Evolutionary conservation across 2,888 invertebrate genomes (phyloP).

Genomic region (Digitonthophagus gazella): DNA sequence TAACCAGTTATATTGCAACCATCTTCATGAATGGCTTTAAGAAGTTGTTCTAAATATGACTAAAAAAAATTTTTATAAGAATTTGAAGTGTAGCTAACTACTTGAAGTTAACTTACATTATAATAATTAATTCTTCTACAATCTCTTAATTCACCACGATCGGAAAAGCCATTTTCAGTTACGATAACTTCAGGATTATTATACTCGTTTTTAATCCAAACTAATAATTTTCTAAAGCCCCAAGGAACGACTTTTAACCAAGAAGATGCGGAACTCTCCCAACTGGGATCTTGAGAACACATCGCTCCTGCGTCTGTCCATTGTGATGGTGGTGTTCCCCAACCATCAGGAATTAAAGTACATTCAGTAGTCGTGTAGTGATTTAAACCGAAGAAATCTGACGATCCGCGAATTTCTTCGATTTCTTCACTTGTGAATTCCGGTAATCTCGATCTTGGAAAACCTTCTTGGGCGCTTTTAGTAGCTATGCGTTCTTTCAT

Average conservation of each 20-base stretch:
- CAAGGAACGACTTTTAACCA: constrained; percentile 54
- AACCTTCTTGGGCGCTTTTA: constrained; percentile 51
- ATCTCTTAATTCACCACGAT: constrained; percentile 37
- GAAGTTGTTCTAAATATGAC: constrained; percentile 50
- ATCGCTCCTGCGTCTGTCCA: constrained; percentile 13
- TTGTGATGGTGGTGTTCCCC: constrained; percentile 13
- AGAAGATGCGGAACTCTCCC: constrained; percentile 54
- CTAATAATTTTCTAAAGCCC: constrained; percentile 57
- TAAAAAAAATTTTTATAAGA: constrained; percentile 21
- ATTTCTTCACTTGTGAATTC: constrained; percentile 51
- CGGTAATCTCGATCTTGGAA: constrained; percentile 51
- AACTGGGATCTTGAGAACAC: constrained; percentile 49
- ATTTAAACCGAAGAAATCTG: constrained; percentile 67
- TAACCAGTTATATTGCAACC: constrained; percentile 62
- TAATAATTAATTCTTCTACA: constrained; percentile 28
- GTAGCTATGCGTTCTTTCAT: constrained; percentile 51
- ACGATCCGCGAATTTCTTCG: constrained; percentile 51
- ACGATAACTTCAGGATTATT: constrained; percentile 57
- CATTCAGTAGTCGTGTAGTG: constrained; percentile 55
- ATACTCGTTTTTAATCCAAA: constrained; percentile 53
- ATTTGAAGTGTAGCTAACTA: background rate
- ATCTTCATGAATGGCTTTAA: constrained; percentile 54
- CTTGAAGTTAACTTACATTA: constrained; percentile 28
- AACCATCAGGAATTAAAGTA: background rate
- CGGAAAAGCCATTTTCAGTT: constrained; percentile 58